phyloP scores from a whole-genome alignment of 2,797 vertebrate genomes.

The Brachyrhaphis roseni region DNA sequence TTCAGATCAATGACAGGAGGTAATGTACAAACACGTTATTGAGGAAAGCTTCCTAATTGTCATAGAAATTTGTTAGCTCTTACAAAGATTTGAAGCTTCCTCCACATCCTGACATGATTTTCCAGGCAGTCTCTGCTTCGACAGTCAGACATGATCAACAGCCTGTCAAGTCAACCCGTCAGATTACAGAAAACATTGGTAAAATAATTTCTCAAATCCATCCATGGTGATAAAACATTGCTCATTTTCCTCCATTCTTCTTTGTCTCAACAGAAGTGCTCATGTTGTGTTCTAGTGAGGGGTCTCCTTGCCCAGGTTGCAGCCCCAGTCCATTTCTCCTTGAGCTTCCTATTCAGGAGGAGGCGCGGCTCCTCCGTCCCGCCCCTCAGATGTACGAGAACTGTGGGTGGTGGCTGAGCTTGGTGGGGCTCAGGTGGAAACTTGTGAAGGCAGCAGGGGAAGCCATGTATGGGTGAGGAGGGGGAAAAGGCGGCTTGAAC shows the following conservation, averaged over 20 bases:
- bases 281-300: slow-evolving; percentile 53
- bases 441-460: slow-evolving; percentile 91
- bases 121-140: slow-evolving; percentile 27
- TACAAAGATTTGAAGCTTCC: slow-evolving; percentile 77
- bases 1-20: slow-evolving; percentile 87
- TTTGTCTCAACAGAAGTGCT: slow-evolving; percentile 50
- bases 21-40: slow-evolving; percentile 95
- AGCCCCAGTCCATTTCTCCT: slow-evolving; percentile 50
- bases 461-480: slow-evolving; percentile 91
- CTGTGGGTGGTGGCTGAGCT: slow-evolving; percentile 88
- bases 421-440: slow-evolving; percentile 95
- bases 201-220: slow-evolving; percentile 8
- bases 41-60: slow-evolving; percentile 57
- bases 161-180: slow-evolving; percentile 15
- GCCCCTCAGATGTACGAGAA: slow-evolving; percentile 94
- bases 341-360: slow-evolving; percentile 46
- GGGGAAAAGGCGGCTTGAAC: slow-evolving; percentile 91
- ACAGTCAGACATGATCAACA: slow-evolving; percentile 34
- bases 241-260: not conserved
- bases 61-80: slow-evolving; percentile 28
- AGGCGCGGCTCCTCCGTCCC: slow-evolving; percentile 51
- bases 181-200: slow-evolving; percentile 26
- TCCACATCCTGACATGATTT: slow-evolving; percentile 44
- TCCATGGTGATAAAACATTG: slow-evolving; percentile 7
- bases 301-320: slow-evolving; percentile 72